A percentile compares a stretch with the other conserved stretches of the same genome.
phyloP scores from a whole-genome alignment of 1,140 invertebrate genomes.

The Heliothis subflexa region DNA sequence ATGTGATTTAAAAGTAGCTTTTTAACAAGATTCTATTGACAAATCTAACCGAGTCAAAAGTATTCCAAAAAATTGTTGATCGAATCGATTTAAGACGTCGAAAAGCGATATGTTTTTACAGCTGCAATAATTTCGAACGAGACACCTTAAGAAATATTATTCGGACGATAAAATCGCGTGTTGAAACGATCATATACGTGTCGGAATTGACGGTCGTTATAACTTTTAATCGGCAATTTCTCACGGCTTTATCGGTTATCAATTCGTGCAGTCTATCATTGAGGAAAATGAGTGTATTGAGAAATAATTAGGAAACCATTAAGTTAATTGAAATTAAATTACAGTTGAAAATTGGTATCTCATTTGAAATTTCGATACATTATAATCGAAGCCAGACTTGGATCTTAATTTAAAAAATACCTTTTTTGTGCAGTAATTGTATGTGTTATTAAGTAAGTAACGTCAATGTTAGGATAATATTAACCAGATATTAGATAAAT shows the following conservation, averaged over 20 bases:
- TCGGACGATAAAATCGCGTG: slow-evolving; percentile 7
- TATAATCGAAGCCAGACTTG: too few species aligned
- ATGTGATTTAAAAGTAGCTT: not conserved
- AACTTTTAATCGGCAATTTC: slow-evolving; percentile 41
- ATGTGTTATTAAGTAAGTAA: too few species aligned
- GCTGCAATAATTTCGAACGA: not conserved
- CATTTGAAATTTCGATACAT: too few species aligned
- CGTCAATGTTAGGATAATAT: too few species aligned
- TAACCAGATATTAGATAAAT: too few species aligned
- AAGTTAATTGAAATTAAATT: not conserved
- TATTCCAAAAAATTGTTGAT: not conserved
- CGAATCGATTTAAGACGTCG: not conserved
- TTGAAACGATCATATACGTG: slow-evolving; percentile 18
- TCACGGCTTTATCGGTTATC: slow-evolving; percentile 30
- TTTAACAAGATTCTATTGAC: not conserved
- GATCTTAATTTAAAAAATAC: too few species aligned
- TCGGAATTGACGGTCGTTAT: slow-evolving; percentile 29
- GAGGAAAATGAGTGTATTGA: not conserved
- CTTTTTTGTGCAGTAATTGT: too few species aligned
- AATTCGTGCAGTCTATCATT: slow-evolving; percentile 1
- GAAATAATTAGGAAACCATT: not conserved
- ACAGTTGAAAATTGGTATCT: too few species aligned
- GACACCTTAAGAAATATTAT: slow-evolving; percentile 3
- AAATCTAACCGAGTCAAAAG: not conserved
- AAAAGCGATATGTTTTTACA: not conserved